phyloP scores from a whole-genome alignment of 2,113 vertebrate genomes.

The Cochlearius cochlearius region DNA sequence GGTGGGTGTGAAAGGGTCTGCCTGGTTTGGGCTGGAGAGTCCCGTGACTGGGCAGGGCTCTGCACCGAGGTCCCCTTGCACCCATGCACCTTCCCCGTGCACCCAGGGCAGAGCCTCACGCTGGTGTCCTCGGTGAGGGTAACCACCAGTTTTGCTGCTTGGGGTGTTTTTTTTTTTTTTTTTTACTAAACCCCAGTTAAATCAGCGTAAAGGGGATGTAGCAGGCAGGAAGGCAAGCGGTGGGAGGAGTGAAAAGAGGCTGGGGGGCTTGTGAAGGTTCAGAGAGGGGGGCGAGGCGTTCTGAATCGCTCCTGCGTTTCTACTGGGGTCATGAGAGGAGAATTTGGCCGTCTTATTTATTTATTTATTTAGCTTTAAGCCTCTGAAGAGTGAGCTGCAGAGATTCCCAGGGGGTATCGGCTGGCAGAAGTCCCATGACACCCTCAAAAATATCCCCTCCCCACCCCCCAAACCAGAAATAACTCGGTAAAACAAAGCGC shows the following conservation, averaged over 20 bases:
- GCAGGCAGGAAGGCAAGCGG: rapidly evolving
- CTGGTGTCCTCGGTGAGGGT: background rate
- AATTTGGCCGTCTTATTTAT: background rate
- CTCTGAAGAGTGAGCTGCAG: background rate
- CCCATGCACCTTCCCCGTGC: rapidly evolving
- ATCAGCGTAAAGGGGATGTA: background rate
- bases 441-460: background rate
- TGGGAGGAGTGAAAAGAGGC: background rate
- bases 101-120: rapidly evolving
- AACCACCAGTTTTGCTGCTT: background rate
- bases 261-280: background rate
- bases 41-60: background rate
- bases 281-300: rapidly evolving
- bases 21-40: background rate
- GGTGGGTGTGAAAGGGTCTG: background rate
- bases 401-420: background rate
- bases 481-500: background rate
- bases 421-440: background rate
- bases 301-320: background rate
- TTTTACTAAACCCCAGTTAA: background rate
- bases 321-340: background rate
- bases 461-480: background rate
- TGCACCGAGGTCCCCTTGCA: background rate
- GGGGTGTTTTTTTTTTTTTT: background rate
- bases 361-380: background rate